Conservation (phyloP, 2,888 invertebrate genomes). For the Drosophila paranaensis region DNA sequence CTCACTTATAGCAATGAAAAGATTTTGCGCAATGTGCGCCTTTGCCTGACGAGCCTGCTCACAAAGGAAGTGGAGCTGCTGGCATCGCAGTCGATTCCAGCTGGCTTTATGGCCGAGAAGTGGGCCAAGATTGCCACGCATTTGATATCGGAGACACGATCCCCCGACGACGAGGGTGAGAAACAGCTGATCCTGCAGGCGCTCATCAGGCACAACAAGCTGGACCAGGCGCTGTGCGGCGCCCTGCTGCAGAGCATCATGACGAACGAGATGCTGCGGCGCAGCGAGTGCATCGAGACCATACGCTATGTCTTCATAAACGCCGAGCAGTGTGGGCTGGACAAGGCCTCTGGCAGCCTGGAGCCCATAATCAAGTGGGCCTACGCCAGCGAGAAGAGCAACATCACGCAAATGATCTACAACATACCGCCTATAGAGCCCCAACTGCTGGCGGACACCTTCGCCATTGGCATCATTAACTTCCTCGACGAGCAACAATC, state of each 20-base stretch:
- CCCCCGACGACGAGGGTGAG: constrained; percentile 61
- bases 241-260: constrained; percentile 71
- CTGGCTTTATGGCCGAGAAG: constrained; percentile 37
- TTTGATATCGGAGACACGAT: constrained; percentile 69
- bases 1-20: constrained; percentile 62
- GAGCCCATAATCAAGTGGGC: constrained; percentile 75
- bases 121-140: constrained; percentile 72
- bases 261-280: constrained; percentile 68
- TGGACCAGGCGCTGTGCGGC: constrained; percentile 56
- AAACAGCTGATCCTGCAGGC: constrained; percentile 77
- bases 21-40: constrained; percentile 67
- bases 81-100: constrained; percentile 30
- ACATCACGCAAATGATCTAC: constrained; percentile 70
- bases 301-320: constrained; percentile 72
- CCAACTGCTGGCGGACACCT: constrained; percentile 77
- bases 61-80: constrained; percentile 55
- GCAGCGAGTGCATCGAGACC: constrained; percentile 80
- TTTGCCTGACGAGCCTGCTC: constrained; percentile 68
- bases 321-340: constrained; percentile 68
- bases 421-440: constrained; percentile 75
- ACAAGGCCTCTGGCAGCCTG: constrained; percentile 72
- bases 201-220: constrained; percentile 68
- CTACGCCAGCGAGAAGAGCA: constrained; percentile 60
- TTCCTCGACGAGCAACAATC: constrained; percentile 70
- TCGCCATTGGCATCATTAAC: constrained; percentile 81